Base-by-base conservation (phyloP, 2,888 invertebrate species). In the Carcina quercana region DNA sequence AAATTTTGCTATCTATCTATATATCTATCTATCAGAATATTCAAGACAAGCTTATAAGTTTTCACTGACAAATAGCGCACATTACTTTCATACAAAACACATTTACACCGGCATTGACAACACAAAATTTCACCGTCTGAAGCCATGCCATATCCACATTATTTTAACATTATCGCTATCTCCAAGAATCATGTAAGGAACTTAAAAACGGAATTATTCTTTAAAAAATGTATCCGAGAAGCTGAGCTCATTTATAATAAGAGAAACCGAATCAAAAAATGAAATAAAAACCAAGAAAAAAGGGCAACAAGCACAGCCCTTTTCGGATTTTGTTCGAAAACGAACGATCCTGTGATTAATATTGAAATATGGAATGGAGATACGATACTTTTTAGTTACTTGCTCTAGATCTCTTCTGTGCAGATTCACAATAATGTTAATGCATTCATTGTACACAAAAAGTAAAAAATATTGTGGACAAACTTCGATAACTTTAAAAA, bases 311-410 rank as follows among this genome's bases (percentile, higher is more conserved):
- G 43, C 45, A 53, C 44, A 51, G 53, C 57, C 69, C 61, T 66
- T 70, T 73, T 71, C 59, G 68, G 66, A 68, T 78, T 79, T 78
- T 67, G 73, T 74, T 74, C 73, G 70, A 69, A 82, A 79, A 80
- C 66, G 72, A 67, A 70, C 67, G 79, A 78, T 82, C 70, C 57
- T 48, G 72, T 68, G 80, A 80, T 82, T 82, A 82, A 80, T 80
- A 75, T 79, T 82, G 76, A 79, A 80, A 76, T 82, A 79, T 79
- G 74, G 75, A 72, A 71, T 70, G 70, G 69, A 71, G 74, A 75
- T 72, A 56, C 63, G 65, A 67, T 71, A 58, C 56, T 73, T 72
- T 26, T 66, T 70, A 53, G 65, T 67, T 57, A 43, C 54, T 43
- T 56, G 53, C 39, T 38, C 10, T 33, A 26, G 27, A 5, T 17